These are phyloP conservation scores for Sylvia borin DNA, from an alignment of 2,797 vertebrate species.

Conservation along the genomic window DNA sequence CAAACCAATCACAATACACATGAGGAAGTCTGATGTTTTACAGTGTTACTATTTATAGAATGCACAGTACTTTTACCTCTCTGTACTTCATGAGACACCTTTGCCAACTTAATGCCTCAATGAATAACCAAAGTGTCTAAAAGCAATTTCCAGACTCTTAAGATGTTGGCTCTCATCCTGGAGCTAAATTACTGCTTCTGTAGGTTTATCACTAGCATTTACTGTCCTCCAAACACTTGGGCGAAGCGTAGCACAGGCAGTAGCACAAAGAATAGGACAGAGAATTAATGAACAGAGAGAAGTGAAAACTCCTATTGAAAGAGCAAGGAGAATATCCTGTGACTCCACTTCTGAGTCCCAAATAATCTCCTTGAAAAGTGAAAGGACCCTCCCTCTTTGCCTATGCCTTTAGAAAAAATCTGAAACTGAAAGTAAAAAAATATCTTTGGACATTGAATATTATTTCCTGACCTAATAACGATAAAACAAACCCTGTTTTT, in stretches of 20 bases:
- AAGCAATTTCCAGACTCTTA: constrained; percentile 4
- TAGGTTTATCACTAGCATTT: constrained; percentile 44
- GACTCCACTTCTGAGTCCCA: constrained; percentile 15
- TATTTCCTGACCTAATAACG: not conserved
- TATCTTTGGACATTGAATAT: not conserved
- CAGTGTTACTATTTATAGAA: not conserved
- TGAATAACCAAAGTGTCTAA: not conserved
- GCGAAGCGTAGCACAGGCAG: constrained; percentile 45
- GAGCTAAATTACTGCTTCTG: constrained; percentile 48
- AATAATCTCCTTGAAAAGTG: not conserved
- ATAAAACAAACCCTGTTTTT: not conserved
- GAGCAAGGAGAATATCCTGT: not conserved
- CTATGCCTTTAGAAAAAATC: not conserved
- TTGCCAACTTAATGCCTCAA: not conserved
- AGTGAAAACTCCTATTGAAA: constrained; percentile 47
- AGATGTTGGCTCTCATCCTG: constrained; percentile 26
- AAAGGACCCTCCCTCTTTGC: not conserved
- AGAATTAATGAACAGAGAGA: constrained; percentile 53
- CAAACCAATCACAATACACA: not conserved
- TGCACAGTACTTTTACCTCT: not conserved
- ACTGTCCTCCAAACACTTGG: constrained; percentile 30
- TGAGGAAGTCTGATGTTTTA: not conserved
- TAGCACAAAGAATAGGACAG: constrained; percentile 49
- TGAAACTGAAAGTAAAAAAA: not conserved
- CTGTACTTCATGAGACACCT: not conserved